Base-by-base conservation (phyloP, 2,113 vertebrate species). In the Bos javanicus region DNA sequence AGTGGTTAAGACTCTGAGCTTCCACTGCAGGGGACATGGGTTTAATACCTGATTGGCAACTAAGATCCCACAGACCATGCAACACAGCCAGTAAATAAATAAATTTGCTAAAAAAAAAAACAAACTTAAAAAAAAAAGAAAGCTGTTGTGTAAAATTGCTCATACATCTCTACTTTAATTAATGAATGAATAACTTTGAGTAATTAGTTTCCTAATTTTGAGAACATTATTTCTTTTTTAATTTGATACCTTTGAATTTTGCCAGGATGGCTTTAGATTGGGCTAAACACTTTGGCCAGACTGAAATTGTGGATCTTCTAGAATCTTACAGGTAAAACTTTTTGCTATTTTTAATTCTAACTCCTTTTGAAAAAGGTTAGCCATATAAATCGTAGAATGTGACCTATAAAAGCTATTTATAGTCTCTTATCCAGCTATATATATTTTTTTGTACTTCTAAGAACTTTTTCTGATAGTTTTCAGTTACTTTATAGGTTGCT, bases 211-310 rank as follows among this genome's bases (percentile, higher is more conserved):
- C 71, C 33, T 86, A 85, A 91, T 95, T 97, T 94, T 89, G 64
- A 95, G 48, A 83, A 48, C 5, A 76, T 85, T 92, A 71, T 91
- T 94, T 97, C 14, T 33, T 57, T 93, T 30, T 97, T 76, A 97
- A 83, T 95, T 39, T 93, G 5, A 13, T 96, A 46, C 87, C 13
- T 97, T 36, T 98, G 54, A 98, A 92, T 95, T 98, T 78, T 98
- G 98, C 76, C 90, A 99, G 99, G 99, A 99, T 99, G 57, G 99
- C 99, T 94, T 98, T 99, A 80, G 99, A 99, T 98, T 99, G 99
- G 99, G 99, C 99, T 54, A 99, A 98, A 97, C 99, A 98, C 93
- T 99, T 99, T 97, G 98, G 99, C 39, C 99, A 99, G 92, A 98
- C 98, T 5, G 99, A 99, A 46, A 98, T 99, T 36, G 98, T 99